Evolutionary conservation across 2,888 invertebrate genomes (phyloP).

Genomic region (Eupithecia dodoneata): DNA sequence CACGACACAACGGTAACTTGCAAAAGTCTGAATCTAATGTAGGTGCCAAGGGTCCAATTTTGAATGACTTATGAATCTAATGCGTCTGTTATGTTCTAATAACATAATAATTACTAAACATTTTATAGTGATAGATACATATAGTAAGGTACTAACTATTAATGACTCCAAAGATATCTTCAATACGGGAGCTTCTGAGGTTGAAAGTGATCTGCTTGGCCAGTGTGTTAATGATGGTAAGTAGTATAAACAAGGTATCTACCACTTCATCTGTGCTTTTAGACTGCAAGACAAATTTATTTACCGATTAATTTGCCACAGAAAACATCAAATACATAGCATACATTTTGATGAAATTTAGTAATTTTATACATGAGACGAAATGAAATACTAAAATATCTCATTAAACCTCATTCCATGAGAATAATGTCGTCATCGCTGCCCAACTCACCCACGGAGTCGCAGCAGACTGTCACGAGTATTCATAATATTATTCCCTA

Average conservation of each 20-base stretch:
- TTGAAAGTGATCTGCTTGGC: conserved; percentile 69
- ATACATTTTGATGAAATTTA: background rate
- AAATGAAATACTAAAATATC: background rate
- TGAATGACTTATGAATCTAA: background rate
- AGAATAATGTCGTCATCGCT: too few species aligned
- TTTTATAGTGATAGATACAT: background rate
- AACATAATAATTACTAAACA: background rate
- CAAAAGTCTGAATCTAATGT: background rate
- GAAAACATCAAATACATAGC: background rate
- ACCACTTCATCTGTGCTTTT: conserved; percentile 65
- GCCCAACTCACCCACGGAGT: too few species aligned
- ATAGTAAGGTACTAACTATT: conserved; percentile 40
- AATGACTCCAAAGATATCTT: conserved; percentile 58
- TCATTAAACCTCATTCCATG: too few species aligned
- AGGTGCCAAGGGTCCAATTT: background rate
- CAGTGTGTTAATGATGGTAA: conserved; percentile 67
- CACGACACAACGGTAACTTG: background rate
- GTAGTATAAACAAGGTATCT: conserved; percentile 67
- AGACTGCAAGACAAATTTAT: conserved; percentile 49
- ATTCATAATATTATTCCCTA: too few species aligned
- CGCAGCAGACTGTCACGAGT: too few species aligned
- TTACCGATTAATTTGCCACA: conserved; percentile 21
- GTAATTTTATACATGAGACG: background rate
- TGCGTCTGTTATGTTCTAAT: background rate
- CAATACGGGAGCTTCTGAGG: conserved; percentile 59